Evolutionary conservation across 37 sponge, comb jelly and placozoan species (phyloP), one percentile per base, ranked within the genome.

Genomic region (Spongilla lacustris): DNA sequence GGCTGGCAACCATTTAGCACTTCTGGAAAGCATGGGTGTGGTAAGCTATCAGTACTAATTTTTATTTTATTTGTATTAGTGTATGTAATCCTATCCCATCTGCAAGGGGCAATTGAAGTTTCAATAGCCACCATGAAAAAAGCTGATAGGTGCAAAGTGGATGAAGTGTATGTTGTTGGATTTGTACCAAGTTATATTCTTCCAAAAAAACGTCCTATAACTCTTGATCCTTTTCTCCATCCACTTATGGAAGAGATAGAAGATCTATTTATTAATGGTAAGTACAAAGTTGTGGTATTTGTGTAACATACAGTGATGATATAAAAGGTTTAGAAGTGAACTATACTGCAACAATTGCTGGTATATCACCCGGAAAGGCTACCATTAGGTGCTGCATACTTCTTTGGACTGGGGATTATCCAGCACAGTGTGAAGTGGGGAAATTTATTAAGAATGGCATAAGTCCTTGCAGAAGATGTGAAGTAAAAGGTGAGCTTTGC

Each of bases 111-210:
- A 22, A 46, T 83, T 83, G 84, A 83, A 73, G 24, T 83, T 14
- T 27, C 24, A 48, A 83, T 83, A 31, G 84, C 74, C n/a, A 83
- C 74, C 21, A 83, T 83, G 84, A 50, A 24, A 8, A 83, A 83
- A 73, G 48, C 48, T 48, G 84, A 83, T 13, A 48, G 75, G 29
- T 28, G 49, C 10, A 30, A 36, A 19, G 74, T 50, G 50, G 74
- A 73, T 38, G 84, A 83, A 74, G 84, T 83, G 27, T 83, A 83
- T 83, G 84, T 83, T 9, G 8, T 19, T 38, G 84, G 75, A 6
- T 83, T 83, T 83, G 84, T 83, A 26, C 84, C 84, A 31, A 38
- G 58, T 50, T 37, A 83, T 38, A 6, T 73, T 8, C 74, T 83
- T 6, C 84, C 84, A 83, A 73, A 72, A 21, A 78, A 83, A 27